Conservation (phyloP, 2,888 invertebrate genomes). For the Ophraella communa region DNA sequence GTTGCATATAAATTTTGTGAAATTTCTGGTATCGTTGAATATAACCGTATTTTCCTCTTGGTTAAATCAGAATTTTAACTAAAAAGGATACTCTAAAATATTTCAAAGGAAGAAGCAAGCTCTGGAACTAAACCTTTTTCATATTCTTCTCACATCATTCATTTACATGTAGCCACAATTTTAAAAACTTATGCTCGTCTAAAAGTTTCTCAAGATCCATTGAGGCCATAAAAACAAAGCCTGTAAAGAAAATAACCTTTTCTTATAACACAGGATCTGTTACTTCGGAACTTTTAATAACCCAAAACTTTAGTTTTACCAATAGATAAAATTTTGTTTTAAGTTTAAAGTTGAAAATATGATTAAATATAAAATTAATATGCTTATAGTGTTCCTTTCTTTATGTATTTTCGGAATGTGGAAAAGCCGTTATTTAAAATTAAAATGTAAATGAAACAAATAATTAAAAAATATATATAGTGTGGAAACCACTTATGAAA, state of each 20-base stretch:
- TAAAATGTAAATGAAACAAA: too few species aligned
- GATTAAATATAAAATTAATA: conserved; percentile 25
- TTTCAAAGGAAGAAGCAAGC: not conserved
- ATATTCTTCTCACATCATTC: conserved; percentile 25
- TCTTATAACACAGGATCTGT: conserved; percentile 2
- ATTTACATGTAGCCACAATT: conserved; percentile 24
- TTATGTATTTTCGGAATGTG: not conserved
- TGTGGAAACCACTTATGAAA: too few species aligned
- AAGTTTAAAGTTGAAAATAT: conserved; percentile 8
- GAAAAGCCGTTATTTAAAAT: not conserved
- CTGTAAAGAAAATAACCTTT: conserved; percentile 19
- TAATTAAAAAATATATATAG: too few species aligned
- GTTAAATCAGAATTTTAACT: not conserved
- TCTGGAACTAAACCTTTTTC: conserved; percentile 5
- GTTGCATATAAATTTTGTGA: not conserved
- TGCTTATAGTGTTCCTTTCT: conserved; percentile 6
- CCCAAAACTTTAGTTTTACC: conserved; percentile 27
- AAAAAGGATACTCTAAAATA: not conserved
- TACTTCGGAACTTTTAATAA: conserved; percentile 26
- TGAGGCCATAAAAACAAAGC: conserved; percentile 27
- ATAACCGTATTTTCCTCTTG: not conserved
- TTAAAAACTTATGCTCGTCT: conserved; percentile 26
- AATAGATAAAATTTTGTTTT: conserved; percentile 20
- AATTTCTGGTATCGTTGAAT: not conserved
- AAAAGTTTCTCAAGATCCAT: conserved; percentile 21